Base-by-base conservation (phyloP, 2,888 invertebrate species). In the Hofmannophila pseudospretella region DNA sequence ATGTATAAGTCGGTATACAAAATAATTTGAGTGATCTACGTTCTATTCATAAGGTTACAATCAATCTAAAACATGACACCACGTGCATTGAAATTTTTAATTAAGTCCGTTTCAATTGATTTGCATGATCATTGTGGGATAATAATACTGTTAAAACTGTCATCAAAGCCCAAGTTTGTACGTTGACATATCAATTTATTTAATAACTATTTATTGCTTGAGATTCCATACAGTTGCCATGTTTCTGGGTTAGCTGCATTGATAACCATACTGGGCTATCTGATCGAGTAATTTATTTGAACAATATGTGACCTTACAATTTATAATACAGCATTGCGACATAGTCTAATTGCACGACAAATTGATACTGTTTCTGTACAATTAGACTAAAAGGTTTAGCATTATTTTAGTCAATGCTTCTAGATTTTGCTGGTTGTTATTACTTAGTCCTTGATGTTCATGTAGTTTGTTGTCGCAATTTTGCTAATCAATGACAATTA, bases 231-330 rank as follows among this genome's bases (percentile, higher is more conserved):
- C 19, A 20, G 31, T 31, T 22, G 26, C 30, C 23, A 38, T 25
- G 34, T 38, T 38, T 29, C 34, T 31, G 12, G 31, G 34, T 19
- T 44, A 43, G 49, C 44, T 49, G 41, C 22, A 27, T 42, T 45
- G 28, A 43, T 34, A 39, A 31, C 54, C 45, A 36, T 54, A 56
- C 49, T 45, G 43, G 45, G 54, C 44, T 48, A 52, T 50, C 55
- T 39, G 39, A 42, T 51, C 36, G 26, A 10, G 42, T 38, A 41
- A 45, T 43, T 45, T 51, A 51, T 55, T 47, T 48, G 35, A 25
- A 42, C 36, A 45, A 46, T 45, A 38, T 38, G 42, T 44, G 36
- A 45, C 39, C 36, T 41, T 32, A 29, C 30, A 13, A 10, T 20
- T 32, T 32, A n/a, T n/a, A n/a, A n/a, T n/a, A n/a, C n/a, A n/a